phyloP scores from a whole-genome alignment of 1,140 invertebrate genomes.

The Eriocheir sinensis region DNA sequence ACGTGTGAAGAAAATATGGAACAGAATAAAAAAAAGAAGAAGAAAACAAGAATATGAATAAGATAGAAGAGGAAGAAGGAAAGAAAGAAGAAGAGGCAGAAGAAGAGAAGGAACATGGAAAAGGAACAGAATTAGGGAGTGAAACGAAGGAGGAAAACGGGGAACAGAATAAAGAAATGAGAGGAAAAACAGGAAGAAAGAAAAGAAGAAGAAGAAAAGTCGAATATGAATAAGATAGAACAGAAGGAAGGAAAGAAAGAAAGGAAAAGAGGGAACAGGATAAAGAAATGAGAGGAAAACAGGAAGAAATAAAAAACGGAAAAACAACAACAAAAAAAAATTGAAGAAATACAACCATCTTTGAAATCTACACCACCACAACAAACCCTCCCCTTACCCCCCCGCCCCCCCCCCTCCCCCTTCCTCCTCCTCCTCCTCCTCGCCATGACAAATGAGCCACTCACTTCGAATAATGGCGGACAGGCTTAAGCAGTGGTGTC shows the following conservation, averaged over 20 bases:
- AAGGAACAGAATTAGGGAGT: neutral
- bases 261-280: neutral
- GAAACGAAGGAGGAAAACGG: neutral
- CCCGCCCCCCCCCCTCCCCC: neutral
- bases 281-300: neutral
- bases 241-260: neutral
- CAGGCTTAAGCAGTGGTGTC: slow-evolving; percentile 57
- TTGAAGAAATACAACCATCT: neutral
- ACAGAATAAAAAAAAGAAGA: neutral
- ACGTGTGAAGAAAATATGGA: neutral
- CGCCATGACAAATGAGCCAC: slow-evolving; percentile 47
- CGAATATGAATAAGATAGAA: neutral
- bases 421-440: neutral
- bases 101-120: neutral
- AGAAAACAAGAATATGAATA: neutral
- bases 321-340: neutral
- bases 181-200: neutral
- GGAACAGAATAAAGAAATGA: neutral
- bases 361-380: neutral
- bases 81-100: neutral
- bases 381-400: neutral
- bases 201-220: neutral
- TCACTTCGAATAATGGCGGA: slow-evolving; percentile 43
- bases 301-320: neutral
- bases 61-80: neutral